Evolutionary conservation across 1,140 invertebrate genomes (phyloP).

Genomic region (Eriosoma lanigerum): DNA sequence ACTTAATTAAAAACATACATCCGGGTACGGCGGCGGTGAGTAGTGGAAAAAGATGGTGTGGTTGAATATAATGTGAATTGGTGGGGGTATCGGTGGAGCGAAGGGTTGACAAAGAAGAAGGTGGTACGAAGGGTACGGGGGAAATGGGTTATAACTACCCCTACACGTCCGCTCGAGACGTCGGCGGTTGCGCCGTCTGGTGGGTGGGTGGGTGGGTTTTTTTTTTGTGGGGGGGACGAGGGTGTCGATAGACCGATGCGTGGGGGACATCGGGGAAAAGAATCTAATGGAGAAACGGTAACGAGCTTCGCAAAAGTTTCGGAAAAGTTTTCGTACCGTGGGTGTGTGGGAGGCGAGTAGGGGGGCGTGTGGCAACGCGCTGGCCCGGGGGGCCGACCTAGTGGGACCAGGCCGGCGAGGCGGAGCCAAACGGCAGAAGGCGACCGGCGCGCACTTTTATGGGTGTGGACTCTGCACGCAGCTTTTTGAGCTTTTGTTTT

Average conservation of each 20-base stretch:
- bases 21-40: neutral
- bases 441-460: constrained; percentile 50
- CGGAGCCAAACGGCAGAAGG: constrained; percentile 18
- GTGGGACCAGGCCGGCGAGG: constrained; percentile 11
- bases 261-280: constrained; percentile 21
- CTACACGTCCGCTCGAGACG: neutral
- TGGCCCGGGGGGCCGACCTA: constrained; percentile 45
- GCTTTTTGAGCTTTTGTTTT: constrained; percentile 48
- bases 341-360: constrained; percentile 15
- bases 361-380: constrained; percentile 31
- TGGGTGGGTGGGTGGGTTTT: neutral
- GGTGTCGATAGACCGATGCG: too few relatives aligned
- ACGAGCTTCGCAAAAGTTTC: constrained; percentile 49
- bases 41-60: constrained; percentile 33
- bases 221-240: too few relatives aligned
- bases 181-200: too few relatives aligned
- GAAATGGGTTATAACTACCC: constrained; percentile 1
- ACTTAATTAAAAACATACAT: constrained; percentile 51
- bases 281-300: constrained; percentile 52
- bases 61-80: neutral
- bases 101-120: neutral
- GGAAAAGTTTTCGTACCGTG: constrained; percentile 41
- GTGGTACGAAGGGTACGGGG: neutral
- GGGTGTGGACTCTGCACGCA: constrained; percentile 47
- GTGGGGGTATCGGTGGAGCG: neutral